phyloP scores from a whole-genome alignment of 1,140 invertebrate species.

The Helicoverpa zea region DNA sequence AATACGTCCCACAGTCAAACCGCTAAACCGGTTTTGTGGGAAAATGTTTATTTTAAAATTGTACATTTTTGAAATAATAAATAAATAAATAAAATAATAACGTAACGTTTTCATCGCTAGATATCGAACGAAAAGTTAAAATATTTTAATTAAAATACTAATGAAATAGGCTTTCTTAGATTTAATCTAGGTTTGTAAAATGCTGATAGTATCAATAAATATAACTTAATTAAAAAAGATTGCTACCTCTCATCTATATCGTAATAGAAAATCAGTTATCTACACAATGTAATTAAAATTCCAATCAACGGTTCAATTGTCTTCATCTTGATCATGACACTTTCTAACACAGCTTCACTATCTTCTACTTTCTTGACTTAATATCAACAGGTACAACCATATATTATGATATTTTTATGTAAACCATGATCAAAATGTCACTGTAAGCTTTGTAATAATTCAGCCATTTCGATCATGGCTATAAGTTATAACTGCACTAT shows the following conservation, averaged over 20 bases:
- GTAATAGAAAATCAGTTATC: constrained; percentile 47
- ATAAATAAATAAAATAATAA: too few relatives aligned
- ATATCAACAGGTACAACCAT: constrained; percentile 3
- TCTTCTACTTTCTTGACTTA: constrained; percentile 5
- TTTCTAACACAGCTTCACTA: constrained; percentile 23
- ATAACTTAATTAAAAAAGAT: constrained; percentile 21
- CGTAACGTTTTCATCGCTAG: constrained; percentile 52
- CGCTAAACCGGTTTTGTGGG: too few relatives aligned
- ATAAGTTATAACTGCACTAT: constrained; percentile 24
- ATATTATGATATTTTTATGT: constrained; percentile 7
- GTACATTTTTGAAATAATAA: too few relatives aligned
- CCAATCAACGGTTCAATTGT: constrained; percentile 59
- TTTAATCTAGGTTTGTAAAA: not conserved
- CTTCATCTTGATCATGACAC: constrained; percentile 39
- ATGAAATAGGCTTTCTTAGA: not conserved
- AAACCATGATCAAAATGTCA: not conserved
- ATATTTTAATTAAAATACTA: constrained; percentile 15
- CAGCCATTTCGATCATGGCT: not conserved
- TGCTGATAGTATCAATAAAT: constrained; percentile 1
- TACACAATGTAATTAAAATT: constrained; percentile 62
- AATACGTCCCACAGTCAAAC: too few relatives aligned
- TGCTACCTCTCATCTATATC: constrained; percentile 30
- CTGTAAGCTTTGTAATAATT: not conserved
- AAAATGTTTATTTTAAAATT: too few relatives aligned
- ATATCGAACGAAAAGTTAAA: not conserved